phyloP scores from a whole-genome alignment of 2,113 vertebrate species.

The Archilochus colubris region DNA sequence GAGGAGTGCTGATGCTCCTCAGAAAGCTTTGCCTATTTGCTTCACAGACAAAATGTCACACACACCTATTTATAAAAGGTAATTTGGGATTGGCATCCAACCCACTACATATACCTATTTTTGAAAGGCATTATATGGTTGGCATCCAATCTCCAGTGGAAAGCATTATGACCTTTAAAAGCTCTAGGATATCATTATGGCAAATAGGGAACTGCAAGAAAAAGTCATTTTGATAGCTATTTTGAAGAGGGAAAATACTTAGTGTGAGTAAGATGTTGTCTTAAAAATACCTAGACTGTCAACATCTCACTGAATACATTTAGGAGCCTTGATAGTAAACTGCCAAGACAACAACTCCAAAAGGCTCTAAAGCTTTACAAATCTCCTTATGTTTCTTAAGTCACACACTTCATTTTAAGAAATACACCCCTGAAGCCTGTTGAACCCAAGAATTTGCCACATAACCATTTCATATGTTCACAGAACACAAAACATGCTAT shows the following conservation, averaged over 20 bases:
- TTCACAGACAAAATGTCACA: not conserved
- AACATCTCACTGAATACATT: slow-evolving; percentile 63
- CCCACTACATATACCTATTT: not conserved
- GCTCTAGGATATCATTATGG: not conserved
- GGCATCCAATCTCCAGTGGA: not conserved
- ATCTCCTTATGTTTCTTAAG: not conserved
- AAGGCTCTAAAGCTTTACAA: slow-evolving; percentile 34
- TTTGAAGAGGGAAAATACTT: not conserved
- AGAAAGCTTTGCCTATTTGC: not conserved
- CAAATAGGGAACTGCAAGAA: slow-evolving; percentile 17
- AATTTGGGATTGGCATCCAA: not conserved
- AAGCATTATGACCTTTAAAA: slow-evolving; percentile 22
- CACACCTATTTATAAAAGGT: not conserved
- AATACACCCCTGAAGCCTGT: not conserved
- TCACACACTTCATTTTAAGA: not conserved
- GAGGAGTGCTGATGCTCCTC: not conserved
- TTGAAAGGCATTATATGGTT: not conserved
- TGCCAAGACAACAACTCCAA: not conserved
- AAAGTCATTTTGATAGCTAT: not conserved
- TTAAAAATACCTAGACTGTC: slow-evolving; percentile 58
- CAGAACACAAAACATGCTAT: not conserved
- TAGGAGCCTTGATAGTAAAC: slow-evolving; percentile 25
- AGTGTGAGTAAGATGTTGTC: not conserved
- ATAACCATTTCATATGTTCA: not conserved
- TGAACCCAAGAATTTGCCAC: not conserved